A percentile compares a stretch with the other conserved stretches of the same genome.
Evolutionary conservation across 2,888 invertebrate genomes (phyloP).

Genomic region (Microchrysa polita): DNA sequence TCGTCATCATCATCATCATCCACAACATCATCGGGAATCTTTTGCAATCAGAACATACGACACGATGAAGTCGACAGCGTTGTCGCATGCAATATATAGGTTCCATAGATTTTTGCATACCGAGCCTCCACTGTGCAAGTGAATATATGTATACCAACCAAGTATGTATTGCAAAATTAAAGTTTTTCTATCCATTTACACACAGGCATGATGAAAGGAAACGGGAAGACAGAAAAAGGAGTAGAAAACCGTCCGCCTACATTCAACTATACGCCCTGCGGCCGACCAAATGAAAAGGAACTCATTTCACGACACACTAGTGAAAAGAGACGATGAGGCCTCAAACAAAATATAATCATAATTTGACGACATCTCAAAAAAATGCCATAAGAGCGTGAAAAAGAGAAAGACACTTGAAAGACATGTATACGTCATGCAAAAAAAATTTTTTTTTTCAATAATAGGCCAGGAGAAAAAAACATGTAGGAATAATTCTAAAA

Average conservation of each 20-base stretch:
- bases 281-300: constrained; percentile 48
- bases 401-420: background rate
- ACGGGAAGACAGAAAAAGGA: background rate
- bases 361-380: constrained; percentile 36
- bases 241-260: constrained; percentile 38
- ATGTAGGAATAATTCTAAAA: background rate
- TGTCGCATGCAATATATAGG: background rate
- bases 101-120: background rate
- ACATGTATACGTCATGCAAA: background rate
- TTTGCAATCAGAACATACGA: constrained; percentile 33
- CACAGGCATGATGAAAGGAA: constrained; percentile 36
- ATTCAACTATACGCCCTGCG: constrained; percentile 34
- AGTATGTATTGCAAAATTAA: constrained; percentile 31
- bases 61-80: background rate
- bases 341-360: constrained; percentile 41
- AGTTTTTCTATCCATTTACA: constrained; percentile 41
- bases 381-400: background rate
- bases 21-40: constrained; percentile 31
- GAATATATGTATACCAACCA: too few relatives aligned
- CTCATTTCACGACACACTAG: constrained; percentile 45
- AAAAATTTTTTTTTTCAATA: background rate
- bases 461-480: constrained; percentile 1
- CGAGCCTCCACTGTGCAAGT: too few relatives aligned
- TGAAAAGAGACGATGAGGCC: constrained; percentile 7
- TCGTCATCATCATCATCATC: too few relatives aligned